phyloP scores from a whole-genome alignment of 2,797 vertebrate genomes.

The Dendrocincla fuliginosa region DNA sequence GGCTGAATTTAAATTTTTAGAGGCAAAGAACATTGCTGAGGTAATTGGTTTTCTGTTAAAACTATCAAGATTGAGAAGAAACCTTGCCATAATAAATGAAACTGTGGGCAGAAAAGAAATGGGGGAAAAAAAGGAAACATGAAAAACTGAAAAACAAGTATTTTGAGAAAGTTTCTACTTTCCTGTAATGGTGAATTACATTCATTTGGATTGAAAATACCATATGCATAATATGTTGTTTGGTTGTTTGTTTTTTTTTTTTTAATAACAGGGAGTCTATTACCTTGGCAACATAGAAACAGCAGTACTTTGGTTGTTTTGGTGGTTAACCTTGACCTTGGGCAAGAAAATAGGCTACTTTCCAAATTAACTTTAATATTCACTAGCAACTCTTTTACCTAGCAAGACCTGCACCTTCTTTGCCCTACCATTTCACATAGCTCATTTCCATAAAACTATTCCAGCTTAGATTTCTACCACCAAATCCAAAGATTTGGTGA shows the following conservation, averaged over 20 bases:
- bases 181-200: neutral
- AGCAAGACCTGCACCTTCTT: neutral
- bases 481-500: neutral
- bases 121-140: neutral
- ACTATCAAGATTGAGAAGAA: conserved; percentile 25
- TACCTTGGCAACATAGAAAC: neutral
- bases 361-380: neutral
- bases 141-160: neutral
- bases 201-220: neutral
- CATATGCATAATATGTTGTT: neutral
- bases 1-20: conserved; percentile 60
- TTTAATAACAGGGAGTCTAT: neutral
- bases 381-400: neutral
- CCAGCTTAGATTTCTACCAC: neutral
- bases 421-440: neutral
- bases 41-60: conserved; percentile 46
- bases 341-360: neutral
- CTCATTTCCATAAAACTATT: neutral
- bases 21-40: neutral
- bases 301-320: neutral
- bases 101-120: neutral
- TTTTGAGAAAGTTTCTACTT: neutral
- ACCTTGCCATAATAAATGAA: neutral
- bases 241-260: neutral
- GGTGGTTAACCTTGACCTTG: neutral